phyloP scores from a whole-genome alignment of 2,113 vertebrate species.

The Sitta europaea region DNA sequence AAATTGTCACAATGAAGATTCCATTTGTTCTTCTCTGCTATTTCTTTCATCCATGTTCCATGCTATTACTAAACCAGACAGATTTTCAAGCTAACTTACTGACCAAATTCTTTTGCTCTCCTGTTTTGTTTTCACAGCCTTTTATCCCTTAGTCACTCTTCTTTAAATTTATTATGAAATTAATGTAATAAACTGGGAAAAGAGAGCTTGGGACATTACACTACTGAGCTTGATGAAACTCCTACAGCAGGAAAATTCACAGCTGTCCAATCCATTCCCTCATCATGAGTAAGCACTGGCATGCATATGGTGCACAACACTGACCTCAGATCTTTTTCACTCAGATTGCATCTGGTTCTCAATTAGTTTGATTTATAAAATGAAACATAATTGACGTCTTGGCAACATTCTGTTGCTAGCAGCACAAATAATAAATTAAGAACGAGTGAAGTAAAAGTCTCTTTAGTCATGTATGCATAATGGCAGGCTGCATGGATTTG shows the following conservation, averaged over 20 bases:
- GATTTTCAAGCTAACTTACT: background rate
- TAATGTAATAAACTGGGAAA: background rate
- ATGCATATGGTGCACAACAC: constrained; percentile 5
- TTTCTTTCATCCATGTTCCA: background rate
- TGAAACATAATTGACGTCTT: constrained; percentile 64
- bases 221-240: background rate
- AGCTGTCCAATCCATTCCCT: constrained; percentile 6
- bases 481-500: background rate
- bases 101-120: background rate
- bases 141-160: background rate
- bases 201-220: background rate
- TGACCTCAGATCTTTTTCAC: constrained; percentile 56
- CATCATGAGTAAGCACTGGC: constrained; percentile 13
- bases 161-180: background rate
- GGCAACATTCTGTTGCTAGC: constrained; percentile 43
- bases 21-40: background rate
- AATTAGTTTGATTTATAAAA: constrained; percentile 69
- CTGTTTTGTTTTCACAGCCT: background rate
- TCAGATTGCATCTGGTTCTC: constrained; percentile 55
- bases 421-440: constrained; percentile 69
- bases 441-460: constrained; percentile 34
- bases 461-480: constrained; percentile 27
- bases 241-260: constrained; percentile 23
- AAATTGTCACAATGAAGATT: background rate
- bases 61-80: background rate